Evolutionary conservation across 2,113 vertebrate genomes (phyloP).

Genomic region (Pollachius pollachius): DNA sequence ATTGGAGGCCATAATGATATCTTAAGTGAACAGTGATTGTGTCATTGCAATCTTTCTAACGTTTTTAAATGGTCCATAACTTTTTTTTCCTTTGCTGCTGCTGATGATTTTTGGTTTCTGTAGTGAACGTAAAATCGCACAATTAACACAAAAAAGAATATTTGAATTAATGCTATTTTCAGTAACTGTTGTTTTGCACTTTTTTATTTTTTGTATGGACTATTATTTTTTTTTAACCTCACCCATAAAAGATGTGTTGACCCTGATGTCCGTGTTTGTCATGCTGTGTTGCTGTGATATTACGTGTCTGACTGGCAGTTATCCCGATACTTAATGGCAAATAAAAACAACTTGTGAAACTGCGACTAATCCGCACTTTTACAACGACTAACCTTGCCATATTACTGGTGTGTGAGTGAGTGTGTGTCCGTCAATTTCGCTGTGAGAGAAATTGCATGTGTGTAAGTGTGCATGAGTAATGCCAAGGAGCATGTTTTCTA

Average conservation of each 20-base stretch:
- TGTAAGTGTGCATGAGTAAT: conserved; percentile 40
- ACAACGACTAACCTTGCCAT: conserved; percentile 71
- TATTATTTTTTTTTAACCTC: conserved; percentile 45
- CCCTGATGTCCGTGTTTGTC: conserved; percentile 68
- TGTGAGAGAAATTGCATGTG: conserved; percentile 42
- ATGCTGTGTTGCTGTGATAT: conserved; percentile 72
- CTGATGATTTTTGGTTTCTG: conserved; percentile 58
- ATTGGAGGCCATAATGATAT: conserved; percentile 77
- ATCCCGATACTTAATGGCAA: conserved; percentile 72
- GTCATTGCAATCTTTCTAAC: conserved; percentile 62
- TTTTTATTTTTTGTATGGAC: conserved; percentile 65
- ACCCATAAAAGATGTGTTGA: conserved; percentile 62
- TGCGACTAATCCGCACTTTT: conserved; percentile 76
- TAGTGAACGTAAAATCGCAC: conserved; percentile 59
- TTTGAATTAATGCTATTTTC: conserved; percentile 61
- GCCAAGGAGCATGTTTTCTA: conserved; percentile 46
- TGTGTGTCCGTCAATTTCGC: conserved; percentile 12
- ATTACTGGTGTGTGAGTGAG: conserved; percentile 39
- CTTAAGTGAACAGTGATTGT: conserved; percentile 64
- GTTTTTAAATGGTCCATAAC: conserved; percentile 63
- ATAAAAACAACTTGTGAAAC: conserved; percentile 74
- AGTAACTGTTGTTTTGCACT: conserved; percentile 73
- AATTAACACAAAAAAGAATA: conserved; percentile 57
- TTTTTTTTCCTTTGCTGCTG: conserved; percentile 71
- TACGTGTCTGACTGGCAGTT: conserved; percentile 70